Evolutionary conservation across 2,888 invertebrate species (phyloP), one percentile per base, ranked within the genome.

Genomic region (Cryptophagus acutangulus): DNA sequence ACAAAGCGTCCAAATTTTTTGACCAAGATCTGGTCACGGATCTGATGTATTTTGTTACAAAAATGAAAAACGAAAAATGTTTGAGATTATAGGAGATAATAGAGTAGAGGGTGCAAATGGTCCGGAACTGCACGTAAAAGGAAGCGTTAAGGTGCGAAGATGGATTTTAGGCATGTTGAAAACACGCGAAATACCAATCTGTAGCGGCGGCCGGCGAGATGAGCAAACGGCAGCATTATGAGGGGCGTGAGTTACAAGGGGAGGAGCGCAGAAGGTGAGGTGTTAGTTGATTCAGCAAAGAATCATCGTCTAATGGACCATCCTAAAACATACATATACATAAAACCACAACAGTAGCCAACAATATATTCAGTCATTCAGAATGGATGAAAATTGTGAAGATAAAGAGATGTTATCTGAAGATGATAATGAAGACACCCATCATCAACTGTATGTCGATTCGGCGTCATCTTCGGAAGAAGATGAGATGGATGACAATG

Each of bases 131-230:
- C 55, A 47, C 44, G 51, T 55, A 57, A 59, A 55, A 57, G 60
- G 57, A 58, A 57, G 61, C 56, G 58, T 63, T 63, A 62, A 65
- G 65, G 65, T 65, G 65, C 59, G 67, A 64, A 66, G 64, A 65
- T 66, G 60, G 62, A 64, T 64, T 63, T 65, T 60, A 59, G 61
- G 60, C 50, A 57, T 52, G 58, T 56, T 60, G 62, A 59, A 58
- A 62, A 62, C 68, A 68, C 68, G 68, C 68, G 61, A 68, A 65
- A 63, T 63, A 64, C 66, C 68, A 67, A 68, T 68, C 68, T 67
- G 62, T 59, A 55, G 57, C 60, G 62, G 63, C 59, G 60, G 59
- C 54, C 54, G 51, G 46, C 54, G 52, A 55, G 54, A 60, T 58
- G 57, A 56, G 52, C 12, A 14, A 8, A 31, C 31, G 16, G n/a